These are phyloP conservation scores for Mormoops blainvillei DNA, from an alignment of 2,113 vertebrate genomes.

Conservation along the genomic window DNA sequence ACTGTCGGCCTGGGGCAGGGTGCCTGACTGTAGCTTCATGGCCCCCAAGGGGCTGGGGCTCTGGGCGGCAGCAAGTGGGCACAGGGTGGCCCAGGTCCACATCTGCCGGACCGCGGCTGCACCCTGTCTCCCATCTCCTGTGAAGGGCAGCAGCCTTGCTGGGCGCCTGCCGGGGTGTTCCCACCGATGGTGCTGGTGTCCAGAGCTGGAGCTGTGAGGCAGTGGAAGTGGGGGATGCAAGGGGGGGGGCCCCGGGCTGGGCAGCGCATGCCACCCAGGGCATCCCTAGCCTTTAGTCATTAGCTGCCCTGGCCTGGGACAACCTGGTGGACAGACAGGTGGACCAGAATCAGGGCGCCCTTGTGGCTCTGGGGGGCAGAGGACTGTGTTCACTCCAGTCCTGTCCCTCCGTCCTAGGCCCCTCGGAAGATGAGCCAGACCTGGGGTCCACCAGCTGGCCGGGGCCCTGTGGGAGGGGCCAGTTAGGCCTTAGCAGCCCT, in stretches of 20 bases:
- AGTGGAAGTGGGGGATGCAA: fast-evolving
- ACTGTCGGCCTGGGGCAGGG: not conserved
- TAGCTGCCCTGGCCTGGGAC: not conserved
- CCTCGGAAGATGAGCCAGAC: not conserved
- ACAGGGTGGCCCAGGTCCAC: too few relatives aligned
- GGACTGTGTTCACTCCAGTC: not conserved
- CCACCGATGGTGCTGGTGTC: not conserved
- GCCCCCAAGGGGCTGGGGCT: not conserved
- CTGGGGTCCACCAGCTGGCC: not conserved
- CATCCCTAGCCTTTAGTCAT: not conserved
- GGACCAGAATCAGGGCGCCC: too few relatives aligned
- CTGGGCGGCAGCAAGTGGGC: not conserved
- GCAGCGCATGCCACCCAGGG: not conserved
- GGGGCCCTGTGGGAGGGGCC: not conserved
- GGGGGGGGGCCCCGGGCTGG: not conserved
- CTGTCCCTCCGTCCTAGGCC: not conserved
- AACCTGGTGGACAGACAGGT: not conserved
- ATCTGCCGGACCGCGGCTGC: fast-evolving
- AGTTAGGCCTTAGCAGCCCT: not conserved
- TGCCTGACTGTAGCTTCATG: not conserved
- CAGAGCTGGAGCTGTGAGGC: not conserved
- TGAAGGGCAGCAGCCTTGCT: not conserved
- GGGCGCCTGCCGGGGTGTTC: not conserved
- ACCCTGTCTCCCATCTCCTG: not conserved
- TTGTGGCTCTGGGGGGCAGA: fast-evolving